Conservation (phyloP, 2,113 vertebrate species). For the Fulica atra region DNA sequence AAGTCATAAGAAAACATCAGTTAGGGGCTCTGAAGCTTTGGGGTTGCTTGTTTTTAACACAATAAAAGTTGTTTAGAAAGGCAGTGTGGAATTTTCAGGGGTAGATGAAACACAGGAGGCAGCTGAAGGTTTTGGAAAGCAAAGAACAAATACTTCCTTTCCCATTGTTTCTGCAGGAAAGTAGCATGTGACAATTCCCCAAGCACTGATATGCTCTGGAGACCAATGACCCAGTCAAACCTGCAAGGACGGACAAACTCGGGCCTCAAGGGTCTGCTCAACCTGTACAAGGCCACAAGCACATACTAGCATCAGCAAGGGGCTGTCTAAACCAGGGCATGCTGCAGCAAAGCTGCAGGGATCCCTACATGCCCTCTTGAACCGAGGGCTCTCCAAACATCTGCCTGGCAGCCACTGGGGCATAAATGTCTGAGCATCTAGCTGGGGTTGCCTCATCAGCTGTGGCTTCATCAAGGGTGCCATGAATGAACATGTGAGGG, state of each 20-base stretch:
- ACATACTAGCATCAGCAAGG: neutral
- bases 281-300: neutral
- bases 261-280: neutral
- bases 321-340: neutral
- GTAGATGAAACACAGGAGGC: neutral
- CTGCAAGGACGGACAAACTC: neutral
- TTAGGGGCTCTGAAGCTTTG: neutral
- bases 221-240: neutral
- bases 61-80: neutral
- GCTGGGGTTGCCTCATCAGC: neutral
- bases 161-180: neutral
- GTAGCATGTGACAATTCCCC: neutral
- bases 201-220: neutral
- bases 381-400: neutral
- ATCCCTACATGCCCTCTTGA: neutral
- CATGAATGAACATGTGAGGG: fast-evolving
- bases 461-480: neutral
- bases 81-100: neutral
- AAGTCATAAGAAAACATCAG: neutral
- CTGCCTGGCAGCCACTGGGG: neutral
- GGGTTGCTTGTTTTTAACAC: neutral
- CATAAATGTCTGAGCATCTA: neutral
- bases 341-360: fast-evolving
- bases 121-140: neutral
- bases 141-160: neutral